Conservation (phyloP, 2,113 vertebrate genomes). For the Rhinopomastus cyanomelas region DNA sequence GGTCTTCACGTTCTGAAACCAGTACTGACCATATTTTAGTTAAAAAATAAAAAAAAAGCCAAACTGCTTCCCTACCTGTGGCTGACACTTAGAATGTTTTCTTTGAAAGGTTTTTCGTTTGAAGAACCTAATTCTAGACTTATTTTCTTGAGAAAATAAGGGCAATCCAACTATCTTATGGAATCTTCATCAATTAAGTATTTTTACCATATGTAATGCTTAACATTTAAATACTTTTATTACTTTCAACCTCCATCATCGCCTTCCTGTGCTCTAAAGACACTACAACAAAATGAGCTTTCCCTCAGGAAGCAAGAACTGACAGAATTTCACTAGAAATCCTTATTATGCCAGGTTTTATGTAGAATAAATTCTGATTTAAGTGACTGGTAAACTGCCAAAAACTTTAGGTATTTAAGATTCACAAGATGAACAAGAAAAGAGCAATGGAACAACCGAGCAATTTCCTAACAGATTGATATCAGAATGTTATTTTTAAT, state of each 20-base stretch:
- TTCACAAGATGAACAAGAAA: background rate
- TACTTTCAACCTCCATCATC: background rate
- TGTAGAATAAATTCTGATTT: background rate
- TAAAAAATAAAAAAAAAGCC: background rate
- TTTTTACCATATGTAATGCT: background rate
- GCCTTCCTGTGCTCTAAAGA: background rate
- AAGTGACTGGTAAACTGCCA: background rate
- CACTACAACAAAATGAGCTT: background rate
- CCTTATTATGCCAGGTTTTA: background rate
- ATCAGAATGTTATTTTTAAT: background rate
- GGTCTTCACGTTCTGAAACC: background rate
- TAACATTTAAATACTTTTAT: background rate
- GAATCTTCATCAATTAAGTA: background rate
- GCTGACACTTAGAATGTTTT: too few relatives aligned
- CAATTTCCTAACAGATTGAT: background rate
- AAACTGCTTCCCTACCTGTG: background rate
- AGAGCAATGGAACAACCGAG: background rate
- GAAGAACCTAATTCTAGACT: background rate
- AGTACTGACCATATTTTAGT: background rate
- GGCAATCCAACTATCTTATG: accelerated
- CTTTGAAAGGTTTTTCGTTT: background rate
- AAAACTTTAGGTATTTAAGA: background rate
- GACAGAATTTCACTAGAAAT: background rate
- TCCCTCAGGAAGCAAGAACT: background rate
- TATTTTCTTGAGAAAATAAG: background rate